Percentiles rank a stretch among this genome's conserved stretches.
Evolutionary conservation across 2,888 invertebrate genomes (phyloP).

Genomic region (Caenorhabditis japonica): DNA sequence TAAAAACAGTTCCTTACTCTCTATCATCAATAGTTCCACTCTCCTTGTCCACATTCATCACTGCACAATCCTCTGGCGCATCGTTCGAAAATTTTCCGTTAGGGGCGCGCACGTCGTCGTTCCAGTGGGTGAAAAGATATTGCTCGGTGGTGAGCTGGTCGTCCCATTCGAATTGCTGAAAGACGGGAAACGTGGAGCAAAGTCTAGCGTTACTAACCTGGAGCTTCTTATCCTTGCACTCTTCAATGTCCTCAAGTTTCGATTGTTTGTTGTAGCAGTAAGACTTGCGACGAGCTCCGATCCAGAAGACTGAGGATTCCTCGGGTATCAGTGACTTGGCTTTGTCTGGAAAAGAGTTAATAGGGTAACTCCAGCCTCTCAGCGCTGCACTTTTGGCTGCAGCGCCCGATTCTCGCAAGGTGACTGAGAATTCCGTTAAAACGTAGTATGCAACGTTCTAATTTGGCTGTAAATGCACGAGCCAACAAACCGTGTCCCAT

Average conservation of each 20-base stretch:
- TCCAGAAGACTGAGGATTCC: slow-evolving; percentile 20
- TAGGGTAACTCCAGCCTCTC: too few species aligned
- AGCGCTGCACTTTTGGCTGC: too few species aligned
- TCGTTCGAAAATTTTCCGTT: slow-evolving; percentile 18
- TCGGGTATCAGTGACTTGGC: slow-evolving; percentile 14
- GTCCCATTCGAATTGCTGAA: slow-evolving; percentile 33
- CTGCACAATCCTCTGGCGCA: slow-evolving; percentile 36
- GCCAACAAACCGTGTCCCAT: too few species aligned
- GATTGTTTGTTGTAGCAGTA: slow-evolving; percentile 16
- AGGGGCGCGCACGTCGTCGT: slow-evolving; percentile 16
- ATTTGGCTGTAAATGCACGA: too few species aligned
- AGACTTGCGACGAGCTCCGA: slow-evolving; percentile 34
- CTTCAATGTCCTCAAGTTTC: neutral
- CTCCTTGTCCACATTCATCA: slow-evolving; percentile 35
- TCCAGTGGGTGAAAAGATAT: slow-evolving; percentile 39
- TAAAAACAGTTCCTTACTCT: neutral
- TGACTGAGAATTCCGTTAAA: too few species aligned
- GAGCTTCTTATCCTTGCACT: slow-evolving; percentile 16
- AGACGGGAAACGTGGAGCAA: too few species aligned
- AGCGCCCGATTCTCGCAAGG: too few species aligned
- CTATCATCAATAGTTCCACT: slow-evolving; percentile 28
- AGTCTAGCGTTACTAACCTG: slow-evolving; percentile 5
- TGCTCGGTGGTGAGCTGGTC: slow-evolving; percentile 12
- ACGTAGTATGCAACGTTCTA: too few species aligned
- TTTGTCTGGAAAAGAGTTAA: slow-evolving; percentile 16